Evolutionary conservation across 2,797 vertebrate species (phyloP), one percentile per base, ranked within the genome.

Genomic region (Lutjanus argentimaculatus): DNA sequence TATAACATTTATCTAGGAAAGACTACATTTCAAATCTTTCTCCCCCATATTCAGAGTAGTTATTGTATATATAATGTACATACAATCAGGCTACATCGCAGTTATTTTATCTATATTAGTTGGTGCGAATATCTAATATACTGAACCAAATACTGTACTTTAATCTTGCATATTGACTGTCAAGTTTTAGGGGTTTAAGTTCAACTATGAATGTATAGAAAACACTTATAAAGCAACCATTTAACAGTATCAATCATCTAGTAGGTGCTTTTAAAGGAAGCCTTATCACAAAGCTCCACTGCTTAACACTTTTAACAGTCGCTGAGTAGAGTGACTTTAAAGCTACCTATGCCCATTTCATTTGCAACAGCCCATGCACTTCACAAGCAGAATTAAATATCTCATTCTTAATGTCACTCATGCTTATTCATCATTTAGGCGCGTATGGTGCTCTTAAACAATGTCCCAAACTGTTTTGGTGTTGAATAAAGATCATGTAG

Each of bases 91-190:
- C 71, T 82, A 48, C 85, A 85, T 76, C 69, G 7, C 61, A 85
- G 67, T 89, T 90, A 84, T 85, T 92, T 93, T 83, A 89, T 89
- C 84, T 80, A 78, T 82, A 89, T 88, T 87, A 88, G 84, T 85
- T 90, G 91, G 94, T 94, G 92, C 94, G 92, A 90, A 92, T 91
- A 89, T 92, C 74, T 88, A 87, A 90, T 89, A 85, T 93, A 85
- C 85, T 91, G 91, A 94, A 95, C 94, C 94, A 96, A 95, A 96
- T 95, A 95, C 88, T 91, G 83, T 92, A 88, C 81, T 92, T 89
- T 87, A 77, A 88, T 79, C 71, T 88, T 84, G 82, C 83, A 85
- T 91, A 72, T 90, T 86, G 88, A 92, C 90, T 88, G 87, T 92
- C 85, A 79, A 79, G 56, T 84, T 46, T 46, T 89, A 69, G 75